phyloP scores from a whole-genome alignment of 2,888 invertebrate genomes.

The Busseola fusca region DNA sequence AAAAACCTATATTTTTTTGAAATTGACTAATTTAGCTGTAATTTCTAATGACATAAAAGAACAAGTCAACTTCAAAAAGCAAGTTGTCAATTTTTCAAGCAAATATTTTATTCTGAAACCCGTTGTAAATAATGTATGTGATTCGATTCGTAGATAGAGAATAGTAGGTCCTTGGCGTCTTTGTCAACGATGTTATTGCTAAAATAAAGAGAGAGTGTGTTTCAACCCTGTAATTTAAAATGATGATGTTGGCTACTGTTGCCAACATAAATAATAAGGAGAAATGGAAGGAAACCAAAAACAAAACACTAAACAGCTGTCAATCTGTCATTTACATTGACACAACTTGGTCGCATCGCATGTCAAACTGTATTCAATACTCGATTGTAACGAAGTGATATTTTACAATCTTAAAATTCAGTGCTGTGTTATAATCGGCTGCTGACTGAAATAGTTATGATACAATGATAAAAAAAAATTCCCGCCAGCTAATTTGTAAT shows the following conservation, averaged over 20 bases:
- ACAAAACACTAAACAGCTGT: constrained; percentile 59
- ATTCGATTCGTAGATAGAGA: no score
- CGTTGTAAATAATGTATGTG: no score
- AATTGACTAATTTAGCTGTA: no score
- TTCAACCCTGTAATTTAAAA: not conserved
- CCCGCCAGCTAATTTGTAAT: constrained; percentile 82
- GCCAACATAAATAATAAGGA: constrained; percentile 16
- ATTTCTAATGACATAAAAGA: no score
- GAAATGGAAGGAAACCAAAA: constrained; percentile 36
- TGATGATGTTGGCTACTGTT: not conserved
- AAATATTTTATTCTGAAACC: no score
- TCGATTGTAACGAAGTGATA: constrained; percentile 52
- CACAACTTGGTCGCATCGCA: constrained; percentile 43
- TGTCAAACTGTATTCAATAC: constrained; percentile 55
- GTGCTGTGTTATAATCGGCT: constrained; percentile 49
- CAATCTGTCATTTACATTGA: constrained; percentile 52
- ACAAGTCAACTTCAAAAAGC: no score
- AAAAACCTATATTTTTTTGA: no score
- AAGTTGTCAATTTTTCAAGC: no score
- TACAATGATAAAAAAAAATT: constrained; percentile 77
- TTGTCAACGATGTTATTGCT: not conserved
- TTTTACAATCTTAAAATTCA: constrained; percentile 51
- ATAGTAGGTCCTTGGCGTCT: not conserved
- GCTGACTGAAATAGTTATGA: constrained; percentile 65
- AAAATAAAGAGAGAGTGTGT: not conserved